These are phyloP conservation scores for Garrulus glandarius DNA, from an alignment of 2,797 vertebrate species.

Conservation along the genomic window DNA sequence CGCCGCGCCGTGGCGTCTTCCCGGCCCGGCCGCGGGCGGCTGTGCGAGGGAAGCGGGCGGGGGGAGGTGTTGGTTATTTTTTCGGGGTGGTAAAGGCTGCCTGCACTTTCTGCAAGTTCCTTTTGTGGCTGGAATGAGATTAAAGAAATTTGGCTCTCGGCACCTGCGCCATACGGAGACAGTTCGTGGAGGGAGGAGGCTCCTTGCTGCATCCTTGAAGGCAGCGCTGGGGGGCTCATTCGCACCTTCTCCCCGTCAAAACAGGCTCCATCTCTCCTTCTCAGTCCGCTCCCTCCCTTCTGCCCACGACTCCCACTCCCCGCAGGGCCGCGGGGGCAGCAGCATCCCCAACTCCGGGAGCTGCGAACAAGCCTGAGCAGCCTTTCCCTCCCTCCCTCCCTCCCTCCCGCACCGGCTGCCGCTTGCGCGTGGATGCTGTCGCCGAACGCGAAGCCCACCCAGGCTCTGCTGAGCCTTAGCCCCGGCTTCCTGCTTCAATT, in stretches of 20 bases:
- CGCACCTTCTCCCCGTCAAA: not conserved
- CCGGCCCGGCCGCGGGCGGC: not conserved
- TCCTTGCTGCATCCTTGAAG: not conserved
- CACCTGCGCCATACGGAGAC: not conserved
- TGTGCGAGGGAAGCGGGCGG: not conserved
- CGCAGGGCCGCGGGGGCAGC: not conserved
- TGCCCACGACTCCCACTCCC: not conserved
- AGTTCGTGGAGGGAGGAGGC: not conserved
- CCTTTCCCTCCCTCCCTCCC: not conserved
- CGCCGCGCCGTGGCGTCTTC: no score
- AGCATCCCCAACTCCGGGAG: not conserved
- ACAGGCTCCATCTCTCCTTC: not conserved
- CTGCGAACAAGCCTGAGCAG: not conserved
- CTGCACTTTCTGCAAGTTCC: slow-evolving; percentile 22
- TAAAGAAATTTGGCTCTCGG: slow-evolving; percentile 15
- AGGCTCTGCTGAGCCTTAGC: not conserved
- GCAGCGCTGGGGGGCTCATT: not conserved
- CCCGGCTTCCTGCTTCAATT: not conserved
- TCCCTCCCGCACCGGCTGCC: not conserved
- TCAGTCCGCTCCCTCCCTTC: not conserved
- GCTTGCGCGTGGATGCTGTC: not conserved
- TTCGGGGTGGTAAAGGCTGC: not conserved
- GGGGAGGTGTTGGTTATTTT: not conserved
- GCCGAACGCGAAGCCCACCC: not conserved
- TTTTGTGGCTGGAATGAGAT: slow-evolving; percentile 15